Conservation (phyloP, 2,888 invertebrate genomes). For the Calephelis perditalis region DNA sequence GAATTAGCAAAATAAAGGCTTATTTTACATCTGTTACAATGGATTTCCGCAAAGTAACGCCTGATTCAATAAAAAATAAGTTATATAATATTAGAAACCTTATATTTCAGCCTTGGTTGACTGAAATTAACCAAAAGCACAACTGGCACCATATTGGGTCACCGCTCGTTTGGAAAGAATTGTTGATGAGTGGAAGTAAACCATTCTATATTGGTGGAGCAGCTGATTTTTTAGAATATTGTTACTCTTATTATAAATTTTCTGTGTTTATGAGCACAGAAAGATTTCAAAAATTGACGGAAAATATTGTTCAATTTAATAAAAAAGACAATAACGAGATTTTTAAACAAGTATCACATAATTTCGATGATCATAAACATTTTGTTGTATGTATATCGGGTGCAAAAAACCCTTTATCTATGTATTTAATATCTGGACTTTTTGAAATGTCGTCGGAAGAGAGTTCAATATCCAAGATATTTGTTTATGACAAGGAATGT, state of each 20-base stretch:
- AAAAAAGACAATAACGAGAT: constrained; percentile 38
- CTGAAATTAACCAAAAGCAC: constrained; percentile 65
- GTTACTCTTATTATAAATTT: constrained; percentile 77
- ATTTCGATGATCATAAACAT: constrained; percentile 32
- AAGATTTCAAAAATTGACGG: constrained; percentile 45
- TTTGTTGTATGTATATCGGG: constrained; percentile 56
- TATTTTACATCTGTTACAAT: too few species aligned
- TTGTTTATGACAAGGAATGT: constrained; percentile 48
- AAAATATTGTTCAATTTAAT: constrained; percentile 46
- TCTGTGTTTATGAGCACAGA: constrained; percentile 49
- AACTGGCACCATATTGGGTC: constrained; percentile 76
- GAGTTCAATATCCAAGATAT: constrained; percentile 51
- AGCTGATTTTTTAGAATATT: constrained; percentile 79
- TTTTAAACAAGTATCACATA: constrained; percentile 3
- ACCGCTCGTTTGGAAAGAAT: constrained; percentile 81
- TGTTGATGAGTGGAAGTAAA: constrained; percentile 72
- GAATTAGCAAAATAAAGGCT: too few species aligned
- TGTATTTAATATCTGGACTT: constrained; percentile 54
- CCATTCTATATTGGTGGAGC: constrained; percentile 78
- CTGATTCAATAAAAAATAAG: too few species aligned
- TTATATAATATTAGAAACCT: constrained; percentile 1
- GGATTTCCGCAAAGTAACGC: too few species aligned
- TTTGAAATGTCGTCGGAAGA: constrained; percentile 41
- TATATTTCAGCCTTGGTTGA: constrained; percentile 61
- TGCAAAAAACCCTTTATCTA: constrained; percentile 47